Percentiles rank a stretch among this genome's conserved stretches.
These are phyloP conservation scores for Dryadula phaetusa DNA, from an alignment of 2,888 invertebrate genomes.

Conservation along the genomic window DNA sequence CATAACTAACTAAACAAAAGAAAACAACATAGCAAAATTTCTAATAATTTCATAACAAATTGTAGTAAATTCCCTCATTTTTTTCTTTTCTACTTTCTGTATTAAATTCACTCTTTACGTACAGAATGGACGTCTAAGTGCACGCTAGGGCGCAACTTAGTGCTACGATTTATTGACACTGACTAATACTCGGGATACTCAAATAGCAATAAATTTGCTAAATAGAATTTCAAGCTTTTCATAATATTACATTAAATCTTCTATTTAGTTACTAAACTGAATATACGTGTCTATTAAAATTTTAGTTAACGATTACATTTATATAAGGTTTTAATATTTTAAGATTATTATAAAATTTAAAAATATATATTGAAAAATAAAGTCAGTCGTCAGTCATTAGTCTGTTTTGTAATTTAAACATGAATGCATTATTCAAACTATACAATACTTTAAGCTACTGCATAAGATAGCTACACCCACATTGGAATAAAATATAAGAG, in stretches of 20 bases:
- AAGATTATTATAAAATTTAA: too few species aligned
- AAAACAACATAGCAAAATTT: too few species aligned
- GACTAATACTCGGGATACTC: slow-evolving; percentile 14
- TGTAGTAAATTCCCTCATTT: not conserved
- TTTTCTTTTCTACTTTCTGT: not conserved
- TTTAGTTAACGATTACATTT: too few species aligned
- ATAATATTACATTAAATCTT: not conserved
- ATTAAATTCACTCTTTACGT: slow-evolving; percentile 7
- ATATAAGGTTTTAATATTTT: too few species aligned
- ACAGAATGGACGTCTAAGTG: not conserved
- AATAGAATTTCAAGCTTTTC: slow-evolving; percentile 22
- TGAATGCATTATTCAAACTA: not conserved
- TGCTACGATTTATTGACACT: slow-evolving; percentile 12
- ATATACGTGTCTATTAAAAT: not conserved
- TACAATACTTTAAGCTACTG: not conserved
- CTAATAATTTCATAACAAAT: not conserved
- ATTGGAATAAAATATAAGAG: not conserved
- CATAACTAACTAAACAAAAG: not conserved
- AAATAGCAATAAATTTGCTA: slow-evolving; percentile 17
- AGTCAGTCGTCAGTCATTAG: not conserved
- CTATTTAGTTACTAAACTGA: not conserved
- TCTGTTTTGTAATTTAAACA: not conserved
- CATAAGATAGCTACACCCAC: not conserved
- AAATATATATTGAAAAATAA: too few species aligned
- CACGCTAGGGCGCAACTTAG: slow-evolving; percentile 12